A percentile compares a stretch with the other conserved stretches of the same genome.
Evolutionary conservation across 2,888 invertebrate species (phyloP).

Genomic region (Drosophila nigritarsus): DNA sequence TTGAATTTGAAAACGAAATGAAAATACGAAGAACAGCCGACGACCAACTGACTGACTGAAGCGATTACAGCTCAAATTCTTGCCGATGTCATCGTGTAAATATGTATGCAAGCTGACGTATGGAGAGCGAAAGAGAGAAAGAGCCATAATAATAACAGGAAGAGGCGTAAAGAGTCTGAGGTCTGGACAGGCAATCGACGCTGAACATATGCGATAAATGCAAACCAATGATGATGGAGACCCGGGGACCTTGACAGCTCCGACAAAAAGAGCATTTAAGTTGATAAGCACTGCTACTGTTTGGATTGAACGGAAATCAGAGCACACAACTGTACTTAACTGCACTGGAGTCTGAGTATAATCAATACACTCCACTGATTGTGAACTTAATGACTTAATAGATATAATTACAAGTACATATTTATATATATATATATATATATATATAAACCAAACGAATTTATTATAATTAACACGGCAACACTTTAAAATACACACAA

Average conservation of each 20-base stretch:
- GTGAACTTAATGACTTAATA: neutral
- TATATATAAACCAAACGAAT: neutral
- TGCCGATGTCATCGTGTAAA: conserved; percentile 55
- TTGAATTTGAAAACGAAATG: conserved; percentile 68
- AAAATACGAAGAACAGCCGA: conserved; percentile 30
- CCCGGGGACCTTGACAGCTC: conserved; percentile 34
- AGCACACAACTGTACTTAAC: conserved; percentile 54
- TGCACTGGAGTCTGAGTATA: neutral
- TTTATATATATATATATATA: neutral
- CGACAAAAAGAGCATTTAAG: conserved; percentile 10
- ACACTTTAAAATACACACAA: neutral
- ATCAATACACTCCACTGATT: neutral
- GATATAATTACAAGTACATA: neutral
- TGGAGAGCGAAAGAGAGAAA: neutral
- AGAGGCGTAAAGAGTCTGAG: conserved; percentile 17
- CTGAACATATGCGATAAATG: conserved; percentile 49
- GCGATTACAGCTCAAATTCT: conserved; percentile 57
- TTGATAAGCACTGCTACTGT: conserved; percentile 49
- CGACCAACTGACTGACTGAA: conserved; percentile 66
- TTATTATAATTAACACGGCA: neutral
- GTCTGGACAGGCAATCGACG: conserved; percentile 9
- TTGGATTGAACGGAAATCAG: conserved; percentile 32
- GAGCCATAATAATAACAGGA: conserved; percentile 44
- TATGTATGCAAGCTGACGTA: conserved; percentile 6
- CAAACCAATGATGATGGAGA: conserved; percentile 28